phyloP scores from a whole-genome alignment of 2,888 invertebrate species.

The Amblyjoppa fuscipennis region DNA sequence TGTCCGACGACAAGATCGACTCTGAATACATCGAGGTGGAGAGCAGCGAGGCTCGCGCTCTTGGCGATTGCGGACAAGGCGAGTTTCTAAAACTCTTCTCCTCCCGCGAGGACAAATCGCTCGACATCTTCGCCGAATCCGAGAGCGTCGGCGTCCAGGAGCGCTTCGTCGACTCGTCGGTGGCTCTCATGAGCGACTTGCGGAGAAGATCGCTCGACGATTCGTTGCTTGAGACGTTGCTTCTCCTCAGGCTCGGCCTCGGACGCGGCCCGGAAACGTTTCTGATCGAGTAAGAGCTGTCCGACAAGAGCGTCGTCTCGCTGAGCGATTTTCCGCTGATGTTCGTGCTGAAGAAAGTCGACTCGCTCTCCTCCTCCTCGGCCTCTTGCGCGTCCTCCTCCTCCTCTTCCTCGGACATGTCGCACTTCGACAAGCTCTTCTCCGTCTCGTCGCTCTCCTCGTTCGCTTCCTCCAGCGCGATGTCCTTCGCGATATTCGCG shows the following conservation, averaged over 20 bases:
- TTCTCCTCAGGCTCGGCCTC: conserved; percentile 78
- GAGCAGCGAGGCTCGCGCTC: conserved; percentile 22
- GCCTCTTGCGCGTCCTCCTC: conserved; percentile 45
- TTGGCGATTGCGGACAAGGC: background rate
- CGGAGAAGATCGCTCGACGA: conserved; percentile 29
- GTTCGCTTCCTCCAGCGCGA: background rate
- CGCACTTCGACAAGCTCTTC: conserved; percentile 56
- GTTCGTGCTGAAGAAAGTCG: conserved; percentile 71
- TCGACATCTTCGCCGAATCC: conserved; percentile 26
- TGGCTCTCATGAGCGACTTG: conserved; percentile 17
- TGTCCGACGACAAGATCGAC: conserved; percentile 74
- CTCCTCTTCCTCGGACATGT: conserved; percentile 28
- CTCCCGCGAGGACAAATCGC: conserved; percentile 9
- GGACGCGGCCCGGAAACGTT: conserved; percentile 76
- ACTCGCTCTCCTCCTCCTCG: conserved; percentile 66
- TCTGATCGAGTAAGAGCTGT: conserved; percentile 60
- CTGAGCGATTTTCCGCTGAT: conserved; percentile 67
- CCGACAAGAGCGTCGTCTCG: conserved; percentile 74
- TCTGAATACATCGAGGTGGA: conserved; percentile 71
- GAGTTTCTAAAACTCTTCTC: background rate
- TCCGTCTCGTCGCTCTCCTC: conserved; percentile 38
- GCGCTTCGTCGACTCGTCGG: conserved; percentile 14
- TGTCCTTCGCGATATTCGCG: background rate
- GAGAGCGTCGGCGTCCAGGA: conserved; percentile 36
- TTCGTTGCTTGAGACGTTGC: conserved; percentile 65